phyloP scores from a whole-genome alignment of 2,113 vertebrate species.

The Melanerpes aurifrons region DNA sequence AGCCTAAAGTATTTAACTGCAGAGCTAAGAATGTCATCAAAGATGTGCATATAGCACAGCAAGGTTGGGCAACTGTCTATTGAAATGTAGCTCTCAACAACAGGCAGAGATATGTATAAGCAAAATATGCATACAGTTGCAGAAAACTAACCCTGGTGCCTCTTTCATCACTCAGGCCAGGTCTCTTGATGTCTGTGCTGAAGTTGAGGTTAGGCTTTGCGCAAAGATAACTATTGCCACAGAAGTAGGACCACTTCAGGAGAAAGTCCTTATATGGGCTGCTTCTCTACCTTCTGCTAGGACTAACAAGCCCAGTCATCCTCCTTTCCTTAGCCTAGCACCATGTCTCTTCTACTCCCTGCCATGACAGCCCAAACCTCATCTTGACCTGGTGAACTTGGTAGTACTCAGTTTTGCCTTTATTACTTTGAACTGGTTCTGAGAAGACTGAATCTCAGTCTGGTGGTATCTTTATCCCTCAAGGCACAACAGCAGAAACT shows the following conservation, averaged over 20 bases:
- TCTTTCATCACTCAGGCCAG: background rate
- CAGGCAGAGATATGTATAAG: background rate
- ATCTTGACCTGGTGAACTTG: background rate
- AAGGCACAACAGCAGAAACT: background rate
- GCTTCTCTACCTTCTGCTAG: background rate
- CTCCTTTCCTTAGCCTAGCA: background rate
- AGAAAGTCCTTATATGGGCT: background rate
- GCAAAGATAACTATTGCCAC: background rate
- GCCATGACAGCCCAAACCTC: background rate
- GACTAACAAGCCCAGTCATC: background rate
- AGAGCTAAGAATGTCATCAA: background rate
- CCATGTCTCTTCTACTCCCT: background rate
- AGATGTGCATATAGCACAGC: background rate
- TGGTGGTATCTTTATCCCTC: background rate
- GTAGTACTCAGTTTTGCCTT: background rate
- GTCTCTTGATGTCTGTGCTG: background rate
- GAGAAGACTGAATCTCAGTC: background rate
- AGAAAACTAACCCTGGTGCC: background rate
- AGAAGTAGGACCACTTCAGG: background rate
- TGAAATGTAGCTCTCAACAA: background rate
- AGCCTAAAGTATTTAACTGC: background rate
- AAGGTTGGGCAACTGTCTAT: background rate
- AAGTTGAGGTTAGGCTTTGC: background rate
- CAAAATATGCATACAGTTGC: fast-evolving
- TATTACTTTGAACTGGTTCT: background rate